A percentile compares a stretch with the other conserved stretches of the same genome.
Evolutionary conservation across 2,113 vertebrate species (phyloP).

Genomic region (Heteronetta atricapilla): DNA sequence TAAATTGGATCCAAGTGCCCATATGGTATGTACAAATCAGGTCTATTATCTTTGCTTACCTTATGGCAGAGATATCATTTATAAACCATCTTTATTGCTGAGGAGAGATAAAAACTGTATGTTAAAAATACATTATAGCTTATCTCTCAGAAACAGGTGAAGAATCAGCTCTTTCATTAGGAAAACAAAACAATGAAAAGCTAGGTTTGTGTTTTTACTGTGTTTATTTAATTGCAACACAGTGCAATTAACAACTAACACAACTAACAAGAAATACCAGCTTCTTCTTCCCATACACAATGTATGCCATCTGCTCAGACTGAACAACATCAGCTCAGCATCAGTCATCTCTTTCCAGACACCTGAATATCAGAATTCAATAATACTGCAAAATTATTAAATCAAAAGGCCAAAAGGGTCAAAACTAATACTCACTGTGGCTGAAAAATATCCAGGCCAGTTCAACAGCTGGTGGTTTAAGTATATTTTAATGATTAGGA

Average conservation of each 20-base stretch:
- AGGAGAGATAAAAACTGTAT: slow-evolving; percentile 59
- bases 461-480: slow-evolving; percentile 19
- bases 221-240: slow-evolving; percentile 5
- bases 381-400: slow-evolving; percentile 44
- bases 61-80: slow-evolving; percentile 59
- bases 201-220: background rate
- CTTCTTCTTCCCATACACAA: background rate
- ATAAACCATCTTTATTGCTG: slow-evolving; percentile 47
- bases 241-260: background rate
- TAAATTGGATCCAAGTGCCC: slow-evolving; percentile 48
- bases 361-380: slow-evolving; percentile 64
- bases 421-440: slow-evolving; percentile 32
- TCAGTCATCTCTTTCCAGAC: background rate
- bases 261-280: slow-evolving; percentile 3
- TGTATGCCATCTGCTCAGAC: slow-evolving; percentile 49
- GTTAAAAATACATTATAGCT: slow-evolving; percentile 37
- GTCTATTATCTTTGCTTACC: slow-evolving; percentile 68
- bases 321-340: background rate
- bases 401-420: slow-evolving; percentile 34
- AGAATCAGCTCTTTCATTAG: slow-evolving; percentile 15
- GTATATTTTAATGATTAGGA: background rate
- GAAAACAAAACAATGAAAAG: background rate
- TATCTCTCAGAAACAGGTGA: slow-evolving; percentile 61
- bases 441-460: background rate
- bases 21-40: slow-evolving; percentile 74